Evolutionary conservation across 2,113 vertebrate genomes (phyloP), one percentile per base, ranked within the genome.

Genomic region (Camelus dromedarius): DNA sequence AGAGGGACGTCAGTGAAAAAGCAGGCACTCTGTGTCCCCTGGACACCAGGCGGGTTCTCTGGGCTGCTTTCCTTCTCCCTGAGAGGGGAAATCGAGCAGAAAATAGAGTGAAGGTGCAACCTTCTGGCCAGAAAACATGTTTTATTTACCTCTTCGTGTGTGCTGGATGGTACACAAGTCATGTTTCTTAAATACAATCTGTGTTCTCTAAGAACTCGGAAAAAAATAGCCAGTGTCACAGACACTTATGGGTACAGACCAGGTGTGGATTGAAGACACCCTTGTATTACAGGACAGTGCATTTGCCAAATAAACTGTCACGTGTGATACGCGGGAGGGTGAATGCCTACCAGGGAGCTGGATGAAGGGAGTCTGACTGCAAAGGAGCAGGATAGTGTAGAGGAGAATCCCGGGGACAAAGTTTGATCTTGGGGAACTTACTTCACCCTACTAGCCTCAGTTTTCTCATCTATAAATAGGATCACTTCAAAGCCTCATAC

Each of bases 311-410:
- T 48, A 70, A 64, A 77, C 2, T 30, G 6, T 50, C 1, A 5
- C 1, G 2, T 16, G 3, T 32, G 10, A 11, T 50, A 46, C 20
- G 52, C 1, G 3, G 2, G 16, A 80, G 9, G 0, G 6, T 60
- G 28, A 58, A 14, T 11, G 2, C 32, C 8, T 35, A 54, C 24
- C 26, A 48, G 19, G 32, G 3, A 80, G 22, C 24, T 24, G 4
- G 26, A 10, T 35, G 30, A 50, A 5, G 15, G 52, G 8, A 42
- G 4, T 24, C 3, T 38, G 50, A 80, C 19, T 10, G 2, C 8
- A 58, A n/a, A 6, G 3, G 32, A 6, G 38, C 0, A 20, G 2
- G 8, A 10, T 2, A 5, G 2, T 10, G 4, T 3, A 75, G 15
- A 76, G 15, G 1, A 16, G 12, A 1, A 15, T 4, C 73, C n/a